phyloP scores from a whole-genome alignment of 2,113 vertebrate species.

The Jacana jacana region DNA sequence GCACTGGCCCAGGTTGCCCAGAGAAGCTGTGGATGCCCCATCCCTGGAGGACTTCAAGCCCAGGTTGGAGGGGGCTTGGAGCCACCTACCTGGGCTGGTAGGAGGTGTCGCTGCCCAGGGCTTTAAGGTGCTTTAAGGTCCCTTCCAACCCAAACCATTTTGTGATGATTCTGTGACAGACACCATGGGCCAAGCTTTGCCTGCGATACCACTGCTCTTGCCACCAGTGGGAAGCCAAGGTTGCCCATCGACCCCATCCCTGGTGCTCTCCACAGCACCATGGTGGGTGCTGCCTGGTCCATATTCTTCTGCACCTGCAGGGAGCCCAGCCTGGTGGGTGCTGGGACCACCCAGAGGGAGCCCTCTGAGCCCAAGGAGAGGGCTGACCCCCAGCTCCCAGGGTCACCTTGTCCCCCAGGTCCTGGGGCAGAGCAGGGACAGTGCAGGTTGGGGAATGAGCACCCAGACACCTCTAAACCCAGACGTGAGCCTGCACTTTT shows the following conservation, averaged over 20 bases:
- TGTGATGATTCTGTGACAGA: background rate
- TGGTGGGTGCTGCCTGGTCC: accelerated
- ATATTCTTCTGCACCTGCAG: no score
- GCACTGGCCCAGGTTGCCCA: no score
- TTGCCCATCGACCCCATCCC: background rate
- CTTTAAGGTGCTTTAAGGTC: no score
- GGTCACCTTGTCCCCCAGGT: background rate
- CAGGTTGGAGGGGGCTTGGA: no score
- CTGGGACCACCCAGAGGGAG: background rate
- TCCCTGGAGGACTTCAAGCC: no score
- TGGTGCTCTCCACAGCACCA: background rate
- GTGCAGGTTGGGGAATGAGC: background rate
- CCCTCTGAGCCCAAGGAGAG: no score
- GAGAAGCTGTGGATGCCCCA: no score
- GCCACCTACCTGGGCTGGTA: no score
- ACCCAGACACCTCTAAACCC: background rate
- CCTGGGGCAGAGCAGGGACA: background rate
- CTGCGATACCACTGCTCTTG: background rate
- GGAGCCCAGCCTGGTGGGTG: no score
- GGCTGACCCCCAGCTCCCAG: background rate
- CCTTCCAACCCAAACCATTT: no score
- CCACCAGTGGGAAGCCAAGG: background rate
- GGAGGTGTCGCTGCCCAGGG: no score
- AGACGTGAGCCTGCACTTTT: background rate
- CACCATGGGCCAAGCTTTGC: background rate